A percentile compares a stretch with the other conserved stretches of the same genome.
phyloP scores from a whole-genome alignment of 2,797 vertebrate genomes.

The Carapus acus region DNA sequence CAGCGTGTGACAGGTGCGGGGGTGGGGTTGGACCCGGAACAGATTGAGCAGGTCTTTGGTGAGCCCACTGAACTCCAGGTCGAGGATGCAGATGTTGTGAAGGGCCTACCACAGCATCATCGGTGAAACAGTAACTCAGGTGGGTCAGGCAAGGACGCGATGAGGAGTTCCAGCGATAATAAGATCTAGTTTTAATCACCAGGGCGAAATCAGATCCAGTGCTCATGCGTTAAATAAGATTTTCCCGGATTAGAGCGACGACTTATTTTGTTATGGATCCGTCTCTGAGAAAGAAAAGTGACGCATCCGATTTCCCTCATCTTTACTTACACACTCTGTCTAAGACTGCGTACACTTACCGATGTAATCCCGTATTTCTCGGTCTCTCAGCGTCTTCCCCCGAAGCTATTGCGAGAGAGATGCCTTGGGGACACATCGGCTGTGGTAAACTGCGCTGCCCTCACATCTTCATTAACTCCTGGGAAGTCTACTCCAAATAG shows the following conservation, averaged over 20 bases:
- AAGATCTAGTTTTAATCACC: background rate
- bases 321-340: no score
- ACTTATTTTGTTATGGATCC: no score
- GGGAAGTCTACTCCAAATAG: no score
- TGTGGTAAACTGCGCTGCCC: no score
- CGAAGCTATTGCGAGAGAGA: no score
- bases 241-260: background rate
- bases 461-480: no score
- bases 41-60: background rate
- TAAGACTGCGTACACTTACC: no score
- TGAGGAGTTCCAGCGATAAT: background rate
- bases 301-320: background rate
- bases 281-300: no score
- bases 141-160: no score
- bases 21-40: conserved; percentile 29
- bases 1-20: conserved; percentile 24
- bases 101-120: background rate
- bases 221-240: background rate
- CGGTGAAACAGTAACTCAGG: background rate
- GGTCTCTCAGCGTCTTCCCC: no score
- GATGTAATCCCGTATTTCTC: no score
- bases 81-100: conserved; percentile 13
- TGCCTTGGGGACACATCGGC: no score
- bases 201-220: background rate
- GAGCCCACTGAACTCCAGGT: background rate